These are phyloP conservation scores for Patella caerulea DNA, from an alignment of 2,888 invertebrate genomes.

Conservation along the genomic window DNA sequence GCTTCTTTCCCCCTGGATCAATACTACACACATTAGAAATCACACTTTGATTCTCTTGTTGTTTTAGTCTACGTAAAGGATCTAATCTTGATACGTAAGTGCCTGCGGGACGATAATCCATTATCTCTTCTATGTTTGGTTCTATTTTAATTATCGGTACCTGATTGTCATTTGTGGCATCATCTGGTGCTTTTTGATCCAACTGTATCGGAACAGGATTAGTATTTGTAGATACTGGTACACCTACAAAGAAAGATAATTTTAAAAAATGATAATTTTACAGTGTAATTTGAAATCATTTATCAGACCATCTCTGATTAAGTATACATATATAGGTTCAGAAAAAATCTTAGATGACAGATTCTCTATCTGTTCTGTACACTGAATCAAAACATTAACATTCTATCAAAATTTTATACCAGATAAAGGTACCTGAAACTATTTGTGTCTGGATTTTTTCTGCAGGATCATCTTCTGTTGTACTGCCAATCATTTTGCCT, in stretches of 20 bases:
- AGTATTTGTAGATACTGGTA: too few relatives aligned
- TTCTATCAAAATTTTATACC: too few relatives aligned
- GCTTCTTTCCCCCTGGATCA: constrained; percentile 2
- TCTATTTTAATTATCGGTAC: neutral
- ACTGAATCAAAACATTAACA: too few relatives aligned
- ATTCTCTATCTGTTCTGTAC: too few relatives aligned
- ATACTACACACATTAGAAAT: neutral
- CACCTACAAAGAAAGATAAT: too few relatives aligned
- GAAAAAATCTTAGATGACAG: too few relatives aligned
- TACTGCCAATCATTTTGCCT: constrained; percentile 3
- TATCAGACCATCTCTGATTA: too few relatives aligned
- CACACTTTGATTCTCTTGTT: constrained; percentile 7
- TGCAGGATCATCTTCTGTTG: constrained; percentile 7
- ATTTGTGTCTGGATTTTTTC: constrained; percentile 16
- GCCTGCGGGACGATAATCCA: neutral
- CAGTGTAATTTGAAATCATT: too few relatives aligned
- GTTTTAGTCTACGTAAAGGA: neutral
- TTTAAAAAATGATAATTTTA: too few relatives aligned
- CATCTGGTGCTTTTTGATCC: constrained; percentile 19
- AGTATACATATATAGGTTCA: too few relatives aligned
- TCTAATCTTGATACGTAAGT: neutral
- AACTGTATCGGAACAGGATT: too few relatives aligned
- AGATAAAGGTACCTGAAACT: neutral
- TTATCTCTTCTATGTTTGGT: neutral
- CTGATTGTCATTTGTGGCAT: neutral